phyloP scores from a whole-genome alignment of 2,888 invertebrate genomes.

The Netelia virgata region DNA sequence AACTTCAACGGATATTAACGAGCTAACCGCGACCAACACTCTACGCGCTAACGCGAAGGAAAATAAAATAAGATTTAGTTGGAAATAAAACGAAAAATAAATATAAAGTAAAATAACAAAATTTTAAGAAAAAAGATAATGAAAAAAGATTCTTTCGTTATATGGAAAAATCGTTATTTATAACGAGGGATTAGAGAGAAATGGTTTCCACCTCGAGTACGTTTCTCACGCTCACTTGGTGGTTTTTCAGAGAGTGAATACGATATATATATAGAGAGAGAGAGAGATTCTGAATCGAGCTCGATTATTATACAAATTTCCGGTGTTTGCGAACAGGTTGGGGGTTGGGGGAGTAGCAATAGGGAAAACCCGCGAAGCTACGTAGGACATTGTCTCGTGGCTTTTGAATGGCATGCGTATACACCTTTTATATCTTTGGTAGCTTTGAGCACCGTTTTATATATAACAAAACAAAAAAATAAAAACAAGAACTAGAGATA shows the following conservation, averaged over 20 bases:
- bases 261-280: conserved; percentile 6
- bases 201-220: conserved; percentile 44
- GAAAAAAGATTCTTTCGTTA: background rate
- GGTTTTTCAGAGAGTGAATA: conserved; percentile 13
- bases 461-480: conserved; percentile 5
- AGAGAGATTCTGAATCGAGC: conserved; percentile 42
- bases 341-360: conserved; percentile 19
- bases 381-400: conserved; percentile 62
- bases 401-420: conserved; percentile 61
- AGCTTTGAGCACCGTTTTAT: conserved; percentile 40
- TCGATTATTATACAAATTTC: conserved; percentile 67
- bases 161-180: conserved; percentile 51
- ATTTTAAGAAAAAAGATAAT: background rate
- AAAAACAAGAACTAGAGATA: background rate
- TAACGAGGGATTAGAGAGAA: conserved; percentile 50
- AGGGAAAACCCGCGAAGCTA: conserved; percentile 33
- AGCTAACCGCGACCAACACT: no score
- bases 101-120: background rate
- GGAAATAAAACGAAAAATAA: background rate
- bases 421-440: conserved; percentile 61
- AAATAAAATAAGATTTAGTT: background rate
- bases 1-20: no score
- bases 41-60: background rate
- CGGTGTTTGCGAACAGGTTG: conserved; percentile 47
- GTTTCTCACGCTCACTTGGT: conserved; percentile 66